Evolutionary conservation across 2,888 invertebrate species (phyloP).

Genomic region (Pardosa pseudoannulata): DNA sequence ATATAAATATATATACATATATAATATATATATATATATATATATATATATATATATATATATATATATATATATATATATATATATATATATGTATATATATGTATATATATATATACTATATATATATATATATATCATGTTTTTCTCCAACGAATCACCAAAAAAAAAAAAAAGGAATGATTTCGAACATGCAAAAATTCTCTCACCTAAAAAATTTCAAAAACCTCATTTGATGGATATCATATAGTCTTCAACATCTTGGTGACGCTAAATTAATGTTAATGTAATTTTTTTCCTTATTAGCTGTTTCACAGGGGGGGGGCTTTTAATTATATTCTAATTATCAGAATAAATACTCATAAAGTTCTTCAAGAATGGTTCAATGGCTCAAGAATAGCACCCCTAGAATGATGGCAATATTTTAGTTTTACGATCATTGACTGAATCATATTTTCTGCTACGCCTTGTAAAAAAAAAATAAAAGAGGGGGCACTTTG

Average conservation of each 20-base stretch:
- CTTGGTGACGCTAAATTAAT: neutral
- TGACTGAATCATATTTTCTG: neutral
- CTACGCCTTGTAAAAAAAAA: neutral
- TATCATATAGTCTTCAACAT: neutral
- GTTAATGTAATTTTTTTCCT: neutral
- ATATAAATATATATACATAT: no score
- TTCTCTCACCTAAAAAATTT: no score
- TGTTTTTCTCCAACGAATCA: no score
- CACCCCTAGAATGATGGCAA: neutral
- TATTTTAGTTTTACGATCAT: conserved; percentile 5
- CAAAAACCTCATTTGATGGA: no score
- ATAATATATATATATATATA: no score
- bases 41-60: no score
- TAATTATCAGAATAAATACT: neutral
- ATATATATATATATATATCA: no score
- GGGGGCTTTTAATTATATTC: neutral
- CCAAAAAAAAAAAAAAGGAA: no score
- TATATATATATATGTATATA: no score
- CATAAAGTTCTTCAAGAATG: neutral
- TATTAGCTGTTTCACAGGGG: neutral
- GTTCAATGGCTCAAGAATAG: neutral
- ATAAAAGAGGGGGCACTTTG: neutral
- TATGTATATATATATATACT: no score
- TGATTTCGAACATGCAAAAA: no score
- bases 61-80: no score